Evolutionary conservation across 2,797 vertebrate genomes (phyloP).

Genomic region (Pipistrellus kuhlii): DNA sequence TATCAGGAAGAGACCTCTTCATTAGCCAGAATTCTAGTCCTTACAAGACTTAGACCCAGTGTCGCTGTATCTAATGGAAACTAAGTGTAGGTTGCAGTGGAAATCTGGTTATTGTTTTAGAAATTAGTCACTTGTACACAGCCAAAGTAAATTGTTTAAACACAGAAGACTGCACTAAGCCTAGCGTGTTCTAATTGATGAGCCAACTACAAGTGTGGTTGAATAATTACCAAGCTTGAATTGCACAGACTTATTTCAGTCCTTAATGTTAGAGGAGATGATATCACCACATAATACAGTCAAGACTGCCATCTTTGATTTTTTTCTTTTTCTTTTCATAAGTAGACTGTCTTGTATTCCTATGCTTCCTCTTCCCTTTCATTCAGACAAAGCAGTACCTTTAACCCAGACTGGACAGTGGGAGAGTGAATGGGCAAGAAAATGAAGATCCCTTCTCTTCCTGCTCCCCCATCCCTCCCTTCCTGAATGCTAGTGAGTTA

Average conservation of each 20-base stretch:
- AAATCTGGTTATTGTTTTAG: slow-evolving; percentile 20
- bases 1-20: slow-evolving; percentile 6
- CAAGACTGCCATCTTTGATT: not conserved
- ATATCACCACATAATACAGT: not conserved
- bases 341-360: not conserved
- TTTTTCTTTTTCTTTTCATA: not conserved
- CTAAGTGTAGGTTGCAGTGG: not conserved
- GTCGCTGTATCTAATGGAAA: not conserved
- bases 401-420: not conserved
- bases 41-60: not conserved
- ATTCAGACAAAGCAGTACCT: not conserved
- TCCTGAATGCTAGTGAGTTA: not conserved
- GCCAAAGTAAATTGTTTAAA: slow-evolving; percentile 16
- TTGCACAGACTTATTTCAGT: not conserved
- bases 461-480: not conserved
- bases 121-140: not conserved
- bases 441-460: not conserved
- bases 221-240: slow-evolving; percentile 5
- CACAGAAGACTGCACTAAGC: not conserved
- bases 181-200: not conserved
- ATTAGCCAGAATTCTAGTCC: not conserved
- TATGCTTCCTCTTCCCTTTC: too few species aligned
- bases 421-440: not conserved
- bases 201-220: not conserved
- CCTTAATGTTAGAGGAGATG: slow-evolving; percentile 28